Base-by-base conservation (phyloP, 2,797 vertebrate species). In the Propithecus deckenii region DNA sequence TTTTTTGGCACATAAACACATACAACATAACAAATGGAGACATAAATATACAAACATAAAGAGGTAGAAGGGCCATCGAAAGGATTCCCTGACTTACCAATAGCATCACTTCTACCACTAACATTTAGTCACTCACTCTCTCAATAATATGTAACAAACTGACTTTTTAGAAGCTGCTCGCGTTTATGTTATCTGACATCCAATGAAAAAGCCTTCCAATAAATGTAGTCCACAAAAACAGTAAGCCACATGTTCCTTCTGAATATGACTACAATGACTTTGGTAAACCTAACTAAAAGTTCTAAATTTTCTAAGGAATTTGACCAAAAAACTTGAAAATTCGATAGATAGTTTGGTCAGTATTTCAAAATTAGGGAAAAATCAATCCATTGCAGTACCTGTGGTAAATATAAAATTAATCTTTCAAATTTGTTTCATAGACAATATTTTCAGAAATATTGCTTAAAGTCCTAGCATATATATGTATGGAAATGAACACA, bases 311-410 rank as follows among this genome's bases (percentile, higher is more conserved):
- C 65, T 61, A 75, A 81, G 48, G 11, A 67, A 74, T 88, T 63
- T 48, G 63, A 79, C 20, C 41, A n/a, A 78, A 46, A 32, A 15
- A 28, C 25, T 75, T 67, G 3, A 93, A 84, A 48, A 85, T 61
- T 79, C 50, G 69, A 41, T 14, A 94, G 61, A 48, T 46, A 86
- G 11, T 90, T 92, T 88, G 61, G 20, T 72, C 14, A 46, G 5
- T 86, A 81, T 72, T 84, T 96, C 71, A 83, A 80, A 52, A 96
- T 74, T 69, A 94, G 87, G 32, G 28, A 63, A 75, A 91, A 86
- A 65, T 1, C 48, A 67, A 41, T 50, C 3, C n/a, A 43, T 20
- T 89, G 41, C 35, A 61, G 2, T 81, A 12, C 3, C 17, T 57
- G 7, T 48, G 35, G 5, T 32, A 59, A 92, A 65, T 12, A 67